A percentile compares a stretch with the other conserved stretches of the same genome.
phyloP scores from a whole-genome alignment of 1,140 invertebrate genomes.

The Batillaria attramentaria region DNA sequence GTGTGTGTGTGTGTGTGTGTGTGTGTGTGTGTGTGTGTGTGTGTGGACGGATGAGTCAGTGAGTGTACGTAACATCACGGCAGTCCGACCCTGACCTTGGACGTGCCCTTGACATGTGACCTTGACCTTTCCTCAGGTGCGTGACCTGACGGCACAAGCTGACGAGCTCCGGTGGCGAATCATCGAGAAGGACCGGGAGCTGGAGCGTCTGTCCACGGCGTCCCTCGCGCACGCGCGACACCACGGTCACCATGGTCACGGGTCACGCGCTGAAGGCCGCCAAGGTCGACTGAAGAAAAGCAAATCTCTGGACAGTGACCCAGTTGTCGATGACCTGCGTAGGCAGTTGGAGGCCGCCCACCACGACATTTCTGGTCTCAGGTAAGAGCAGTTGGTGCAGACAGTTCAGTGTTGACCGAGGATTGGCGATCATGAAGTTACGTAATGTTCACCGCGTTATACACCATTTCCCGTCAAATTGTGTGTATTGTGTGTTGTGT shows the following conservation, averaged over 20 bases:
- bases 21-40: too few relatives aligned
- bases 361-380: slow-evolving; percentile 80
- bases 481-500: too few relatives aligned
- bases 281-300: slow-evolving; percentile 58
- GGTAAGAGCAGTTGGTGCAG: too few relatives aligned
- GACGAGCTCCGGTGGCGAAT: slow-evolving; percentile 81
- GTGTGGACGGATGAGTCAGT: too few relatives aligned
- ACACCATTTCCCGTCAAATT: too few relatives aligned
- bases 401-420: slow-evolving; percentile 45
- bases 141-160: slow-evolving; percentile 73
- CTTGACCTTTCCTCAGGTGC: slow-evolving; percentile 1
- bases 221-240: slow-evolving; percentile 68
- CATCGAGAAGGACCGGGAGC: slow-evolving; percentile 87
- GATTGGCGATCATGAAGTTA: too few relatives aligned
- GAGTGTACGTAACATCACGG: too few relatives aligned
- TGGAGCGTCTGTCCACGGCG: slow-evolving; percentile 79
- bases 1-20: too few relatives aligned
- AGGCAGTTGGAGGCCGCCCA: slow-evolving; percentile 82
- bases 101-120: too few relatives aligned
- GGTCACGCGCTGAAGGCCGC: background rate
- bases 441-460: too few relatives aligned
- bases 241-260: slow-evolving; percentile 47
- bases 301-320: slow-evolving; percentile 59
- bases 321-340: slow-evolving; percentile 76
- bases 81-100: too few relatives aligned